Base-by-base conservation (phyloP, 2,797 vertebrate genomes). In the Poeciliopsis infans region DNA sequence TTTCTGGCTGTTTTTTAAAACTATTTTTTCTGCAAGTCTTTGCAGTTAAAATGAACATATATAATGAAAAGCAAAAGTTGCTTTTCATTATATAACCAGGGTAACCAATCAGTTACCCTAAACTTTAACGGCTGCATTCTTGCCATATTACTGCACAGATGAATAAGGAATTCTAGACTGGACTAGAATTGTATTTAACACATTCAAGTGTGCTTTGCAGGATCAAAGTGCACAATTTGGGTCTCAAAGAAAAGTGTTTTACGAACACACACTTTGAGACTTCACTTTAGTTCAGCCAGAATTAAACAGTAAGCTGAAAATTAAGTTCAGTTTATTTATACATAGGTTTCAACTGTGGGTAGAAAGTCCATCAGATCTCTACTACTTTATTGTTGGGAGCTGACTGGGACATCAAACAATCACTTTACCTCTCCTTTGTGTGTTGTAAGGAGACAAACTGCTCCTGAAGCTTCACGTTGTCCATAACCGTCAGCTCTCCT, bases 381-480 rank as follows among this genome's bases (percentile, higher is more conserved):
- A 1, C 74, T 25, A n/a, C 71, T 64, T 84, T 83, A 77, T 71
- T 0, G 70, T 77, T 85, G 20, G 39, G 69, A 81, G 76, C 72
- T 66, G 82, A 76, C 76, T n/a, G 41, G 61, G 83, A 72, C 81
- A 72, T 81, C 83, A 77, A 75, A 66, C 76, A 78, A 5, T 80
- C 82, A 45, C 68, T 10, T n/a, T 28, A 5, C 74, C 31, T 76
- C 79, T 81, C 80, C 86, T 79, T 80, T 68, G 83, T 84, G 73
- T 76, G 73, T 70, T 39, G 53, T 1, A 28, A 53, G 64, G 83
- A 93, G 90, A 93, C 92, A 94, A 93, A 95, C 90, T 86, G 90
- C 74, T 25, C 74, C 77, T 28, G 69, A 46, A 76, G 78, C 89
- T 82, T 80, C 23, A 25, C 64, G 91, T 82, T 89, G 87, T 94